A percentile compares a stretch with the other conserved stretches of the same genome.
Evolutionary conservation across 2,888 invertebrate species (phyloP).

Genomic region (Caenorhabditis macrosperma): DNA sequence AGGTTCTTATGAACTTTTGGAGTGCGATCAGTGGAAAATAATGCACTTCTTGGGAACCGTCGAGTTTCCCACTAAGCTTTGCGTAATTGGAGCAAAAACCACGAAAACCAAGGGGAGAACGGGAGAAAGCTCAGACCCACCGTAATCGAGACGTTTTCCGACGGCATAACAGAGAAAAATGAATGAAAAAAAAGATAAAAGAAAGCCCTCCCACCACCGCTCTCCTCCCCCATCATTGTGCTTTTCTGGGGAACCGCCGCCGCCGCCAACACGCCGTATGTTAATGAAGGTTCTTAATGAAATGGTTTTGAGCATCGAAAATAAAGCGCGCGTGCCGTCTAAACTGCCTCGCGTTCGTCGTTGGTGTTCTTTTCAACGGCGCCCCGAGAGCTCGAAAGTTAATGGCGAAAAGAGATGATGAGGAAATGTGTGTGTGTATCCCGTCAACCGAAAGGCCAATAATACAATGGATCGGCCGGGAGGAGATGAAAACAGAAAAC

Average conservation of each 20-base stretch:
- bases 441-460: background rate
- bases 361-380: constrained; percentile 18
- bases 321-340: constrained; percentile 28
- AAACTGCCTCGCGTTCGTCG: constrained; percentile 27
- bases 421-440: background rate
- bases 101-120: too few species aligned
- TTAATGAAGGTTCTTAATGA: constrained; percentile 58
- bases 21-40: too few species aligned
- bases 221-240: constrained; percentile 8
- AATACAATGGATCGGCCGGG: background rate
- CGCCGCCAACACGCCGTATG: constrained; percentile 25
- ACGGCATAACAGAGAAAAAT: background rate
- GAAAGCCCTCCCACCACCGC: constrained; percentile 22
- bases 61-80: too few species aligned
- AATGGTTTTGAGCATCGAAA: constrained; percentile 50
- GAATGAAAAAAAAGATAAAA: constrained; percentile 10
- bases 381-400: too few species aligned
- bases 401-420: background rate
- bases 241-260: constrained; percentile 32
- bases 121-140: constrained; percentile 18
- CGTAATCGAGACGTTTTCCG: constrained; percentile 8
- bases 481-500: background rate
- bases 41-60: too few species aligned
- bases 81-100: too few species aligned
- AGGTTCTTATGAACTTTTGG: too few species aligned